phyloP scores from a whole-genome alignment of 1,140 invertebrate genomes.

The Drosophila suzukii region DNA sequence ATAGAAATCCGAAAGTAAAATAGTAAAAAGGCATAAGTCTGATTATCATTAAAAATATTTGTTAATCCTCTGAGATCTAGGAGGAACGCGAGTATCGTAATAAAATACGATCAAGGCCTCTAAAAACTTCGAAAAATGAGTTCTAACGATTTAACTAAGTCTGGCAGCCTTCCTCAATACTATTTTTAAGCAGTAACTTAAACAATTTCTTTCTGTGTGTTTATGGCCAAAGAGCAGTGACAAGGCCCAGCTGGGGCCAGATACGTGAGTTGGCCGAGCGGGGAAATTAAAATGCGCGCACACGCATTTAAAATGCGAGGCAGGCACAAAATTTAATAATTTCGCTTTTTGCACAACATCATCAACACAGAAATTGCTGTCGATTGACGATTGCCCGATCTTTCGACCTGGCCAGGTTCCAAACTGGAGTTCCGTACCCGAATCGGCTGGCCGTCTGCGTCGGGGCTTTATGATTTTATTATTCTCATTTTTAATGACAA shows the following conservation, averaged over 20 bases:
- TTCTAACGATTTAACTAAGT: neutral
- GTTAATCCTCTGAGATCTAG: too few relatives aligned
- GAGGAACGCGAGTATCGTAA: too few relatives aligned
- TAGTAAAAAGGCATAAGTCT: neutral
- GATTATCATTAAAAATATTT: too few relatives aligned
- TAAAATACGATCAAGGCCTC: too few relatives aligned
- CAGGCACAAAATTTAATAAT: slow-evolving; percentile 82
- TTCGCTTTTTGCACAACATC: slow-evolving; percentile 79
- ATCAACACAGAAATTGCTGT: slow-evolving; percentile 41
- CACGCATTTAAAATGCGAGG: slow-evolving; percentile 70
- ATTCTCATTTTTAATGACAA: slow-evolving; percentile 80
- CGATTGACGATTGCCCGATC: slow-evolving; percentile 44
- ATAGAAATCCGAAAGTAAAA: neutral
- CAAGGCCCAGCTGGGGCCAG: slow-evolving; percentile 41
- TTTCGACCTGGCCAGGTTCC: slow-evolving; percentile 10
- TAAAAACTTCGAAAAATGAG: neutral
- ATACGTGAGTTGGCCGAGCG: slow-evolving; percentile 48
- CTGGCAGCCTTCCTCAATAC: too few relatives aligned
- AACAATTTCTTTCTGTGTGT: neutral
- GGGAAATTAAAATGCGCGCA: slow-evolving; percentile 59
- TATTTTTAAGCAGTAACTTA: too few relatives aligned
- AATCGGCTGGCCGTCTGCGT: slow-evolving; percentile 13
- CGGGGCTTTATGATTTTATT: slow-evolving; percentile 76
- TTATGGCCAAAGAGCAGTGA: neutral
- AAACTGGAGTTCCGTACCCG: slow-evolving; percentile 3